These are phyloP conservation scores for Chelidonichthys spinosus DNA, from an alignment of 2,797 vertebrate genomes.

Conservation along the genomic window DNA sequence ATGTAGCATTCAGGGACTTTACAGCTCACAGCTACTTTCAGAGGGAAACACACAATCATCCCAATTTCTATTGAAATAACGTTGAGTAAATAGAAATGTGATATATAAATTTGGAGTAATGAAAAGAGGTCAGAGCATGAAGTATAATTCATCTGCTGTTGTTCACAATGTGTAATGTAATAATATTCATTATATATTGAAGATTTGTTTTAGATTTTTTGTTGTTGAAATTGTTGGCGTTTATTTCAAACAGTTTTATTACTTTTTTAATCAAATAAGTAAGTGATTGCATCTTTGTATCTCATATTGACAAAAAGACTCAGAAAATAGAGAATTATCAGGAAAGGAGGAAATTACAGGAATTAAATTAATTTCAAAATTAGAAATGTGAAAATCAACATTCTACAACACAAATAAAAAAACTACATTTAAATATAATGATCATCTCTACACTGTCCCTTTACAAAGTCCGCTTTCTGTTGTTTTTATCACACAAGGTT, in stretches of 20 bases:
- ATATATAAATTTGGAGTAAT: background rate
- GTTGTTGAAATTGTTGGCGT: background rate
- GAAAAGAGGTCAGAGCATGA: background rate
- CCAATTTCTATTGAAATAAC: background rate
- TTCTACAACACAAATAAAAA: background rate
- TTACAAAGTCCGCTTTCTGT: slow-evolving; percentile 5
- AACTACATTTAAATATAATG: background rate
- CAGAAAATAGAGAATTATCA: background rate
- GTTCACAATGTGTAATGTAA: no score
- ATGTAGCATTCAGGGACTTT: background rate
- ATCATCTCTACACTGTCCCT: background rate
- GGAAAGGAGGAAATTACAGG: background rate
- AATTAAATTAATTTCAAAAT: background rate
- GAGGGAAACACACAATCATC: background rate
- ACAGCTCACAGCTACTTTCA: slow-evolving; percentile 10
- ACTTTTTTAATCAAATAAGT: background rate
- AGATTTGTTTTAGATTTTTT: background rate
- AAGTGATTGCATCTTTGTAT: background rate
- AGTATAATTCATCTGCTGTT: no score
- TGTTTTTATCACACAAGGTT: slow-evolving; percentile 9
- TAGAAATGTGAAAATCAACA: background rate
- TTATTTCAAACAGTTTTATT: background rate
- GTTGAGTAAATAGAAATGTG: background rate
- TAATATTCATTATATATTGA: background rate
- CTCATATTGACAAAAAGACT: background rate